Evolutionary conservation across 1,140 invertebrate species (phyloP).

Genomic region (Spodoptera frugiperda): DNA sequence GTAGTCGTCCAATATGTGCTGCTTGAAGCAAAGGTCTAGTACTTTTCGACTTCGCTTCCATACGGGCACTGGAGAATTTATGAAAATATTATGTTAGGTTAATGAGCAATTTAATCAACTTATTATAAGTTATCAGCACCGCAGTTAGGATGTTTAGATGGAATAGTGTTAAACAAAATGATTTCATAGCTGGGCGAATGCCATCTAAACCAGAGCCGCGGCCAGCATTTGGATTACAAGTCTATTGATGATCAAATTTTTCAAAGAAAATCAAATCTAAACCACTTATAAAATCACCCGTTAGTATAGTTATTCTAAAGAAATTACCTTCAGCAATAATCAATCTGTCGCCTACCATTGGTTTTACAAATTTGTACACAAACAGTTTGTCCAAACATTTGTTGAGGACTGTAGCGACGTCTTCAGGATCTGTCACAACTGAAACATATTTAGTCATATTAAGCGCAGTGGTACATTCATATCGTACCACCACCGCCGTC

Average conservation of each 20-base stretch:
- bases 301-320: not conserved
- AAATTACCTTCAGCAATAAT: not conserved
- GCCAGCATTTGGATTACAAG: no score
- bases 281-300: no score
- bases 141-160: no score
- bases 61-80: not conserved
- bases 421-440: not conserved
- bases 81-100: not conserved
- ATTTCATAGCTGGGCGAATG: no score
- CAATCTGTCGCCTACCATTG: not conserved
- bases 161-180: no score
- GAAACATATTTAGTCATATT: not conserved
- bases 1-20: not conserved
- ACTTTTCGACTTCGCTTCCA: constrained; percentile 5
- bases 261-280: no score
- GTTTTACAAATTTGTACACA: constrained; percentile 1
- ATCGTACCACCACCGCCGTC: no score
- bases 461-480: no score
- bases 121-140: no score
- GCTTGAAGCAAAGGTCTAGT: constrained; percentile 2
- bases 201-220: no score
- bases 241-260: no score
- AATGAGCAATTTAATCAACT: no score
- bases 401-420: not conserved
- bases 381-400: constrained; percentile 4